These are phyloP conservation scores for Clepsis dumicolana DNA, from an alignment of 2,888 invertebrate species.

Conservation along the genomic window DNA sequence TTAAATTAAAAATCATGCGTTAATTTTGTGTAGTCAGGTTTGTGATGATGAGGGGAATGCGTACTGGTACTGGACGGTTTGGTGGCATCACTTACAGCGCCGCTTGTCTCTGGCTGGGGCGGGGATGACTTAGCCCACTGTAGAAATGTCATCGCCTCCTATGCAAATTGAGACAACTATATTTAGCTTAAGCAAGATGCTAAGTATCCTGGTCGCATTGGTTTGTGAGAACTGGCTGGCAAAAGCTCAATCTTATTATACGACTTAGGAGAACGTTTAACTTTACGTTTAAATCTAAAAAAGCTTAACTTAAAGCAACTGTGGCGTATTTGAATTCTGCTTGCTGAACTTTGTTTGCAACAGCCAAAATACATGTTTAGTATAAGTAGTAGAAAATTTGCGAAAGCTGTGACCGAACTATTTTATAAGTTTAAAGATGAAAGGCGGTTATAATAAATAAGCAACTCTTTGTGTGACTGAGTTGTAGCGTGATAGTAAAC, in stretches of 20 bases:
- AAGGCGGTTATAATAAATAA: slow-evolving; percentile 12
- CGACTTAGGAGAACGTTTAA: neutral
- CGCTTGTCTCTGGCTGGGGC: slow-evolving; percentile 78
- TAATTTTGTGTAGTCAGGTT: slow-evolving; percentile 79
- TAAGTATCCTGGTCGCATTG: slow-evolving; percentile 36
- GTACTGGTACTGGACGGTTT: slow-evolving; percentile 61
- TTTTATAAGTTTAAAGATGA: slow-evolving; percentile 27
- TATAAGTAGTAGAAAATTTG: slow-evolving; percentile 24
- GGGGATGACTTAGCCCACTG: slow-evolving; percentile 77
- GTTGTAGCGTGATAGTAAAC: slow-evolving; percentile 32
- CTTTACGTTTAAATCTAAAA: slow-evolving; percentile 11
- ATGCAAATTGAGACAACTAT: slow-evolving; percentile 71
- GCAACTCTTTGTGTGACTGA: slow-evolving; percentile 28
- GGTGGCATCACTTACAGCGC: slow-evolving; percentile 82
- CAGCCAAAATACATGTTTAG: slow-evolving; percentile 30
- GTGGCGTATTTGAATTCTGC: slow-evolving; percentile 24
- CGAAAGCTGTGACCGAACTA: slow-evolving; percentile 35
- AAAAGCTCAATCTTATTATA: slow-evolving; percentile 28
- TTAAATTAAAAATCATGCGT: slow-evolving; percentile 80
- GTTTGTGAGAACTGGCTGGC: slow-evolving; percentile 31
- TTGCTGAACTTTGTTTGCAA: slow-evolving; percentile 31
- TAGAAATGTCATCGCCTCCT: slow-evolving; percentile 83
- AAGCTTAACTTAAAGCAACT: slow-evolving; percentile 28
- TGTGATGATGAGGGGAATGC: slow-evolving; percentile 64
- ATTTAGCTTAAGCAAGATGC: slow-evolving; percentile 73